These are phyloP conservation scores for Tachina fera DNA, from an alignment of 2,888 invertebrate species.

Conservation along the genomic window DNA sequence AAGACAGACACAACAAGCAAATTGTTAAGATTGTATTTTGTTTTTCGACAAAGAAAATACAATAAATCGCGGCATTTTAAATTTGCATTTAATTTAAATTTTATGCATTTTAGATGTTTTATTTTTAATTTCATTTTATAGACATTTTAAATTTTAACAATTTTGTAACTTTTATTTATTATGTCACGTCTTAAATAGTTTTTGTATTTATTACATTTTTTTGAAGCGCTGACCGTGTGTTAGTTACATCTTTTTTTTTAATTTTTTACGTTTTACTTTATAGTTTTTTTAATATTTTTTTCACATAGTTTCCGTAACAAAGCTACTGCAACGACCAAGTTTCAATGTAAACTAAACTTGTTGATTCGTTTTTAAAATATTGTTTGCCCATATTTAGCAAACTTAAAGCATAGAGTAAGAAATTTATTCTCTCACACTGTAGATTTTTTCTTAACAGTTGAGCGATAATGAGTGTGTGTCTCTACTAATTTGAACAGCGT, in stretches of 20 bases:
- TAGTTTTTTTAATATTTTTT: not conserved
- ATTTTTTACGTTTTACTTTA: conserved; percentile 28
- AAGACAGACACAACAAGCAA: not conserved
- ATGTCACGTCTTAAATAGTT: conserved; percentile 46
- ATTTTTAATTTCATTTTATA: conserved; percentile 1
- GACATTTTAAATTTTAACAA: conserved; percentile 1
- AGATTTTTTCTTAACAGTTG: not conserved
- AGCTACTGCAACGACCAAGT: conserved; percentile 60
- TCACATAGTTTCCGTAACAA: conserved; percentile 10
- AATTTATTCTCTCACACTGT: conserved; percentile 17
- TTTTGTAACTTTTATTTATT: conserved; percentile 27
- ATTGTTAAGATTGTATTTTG: not conserved
- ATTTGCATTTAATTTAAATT: not conserved
- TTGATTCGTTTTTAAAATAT: conserved; percentile 32
- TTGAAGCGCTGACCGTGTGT: conserved; percentile 10
- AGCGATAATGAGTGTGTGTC: not conserved
- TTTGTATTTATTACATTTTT: conserved; percentile 17
- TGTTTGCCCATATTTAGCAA: conserved; percentile 37
- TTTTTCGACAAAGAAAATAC: not conserved
- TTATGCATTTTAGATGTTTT: not conserved
- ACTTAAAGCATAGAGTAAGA: conserved; percentile 43
- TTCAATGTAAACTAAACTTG: conserved; percentile 59
- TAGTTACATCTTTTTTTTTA: conserved; percentile 5
- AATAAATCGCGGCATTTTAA: not conserved
- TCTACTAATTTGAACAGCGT: not conserved